Percentiles rank a stretch among this genome's conserved stretches.
Evolutionary conservation across 2,113 vertebrate genomes (phyloP).

Genomic region (Cepphus grylle): DNA sequence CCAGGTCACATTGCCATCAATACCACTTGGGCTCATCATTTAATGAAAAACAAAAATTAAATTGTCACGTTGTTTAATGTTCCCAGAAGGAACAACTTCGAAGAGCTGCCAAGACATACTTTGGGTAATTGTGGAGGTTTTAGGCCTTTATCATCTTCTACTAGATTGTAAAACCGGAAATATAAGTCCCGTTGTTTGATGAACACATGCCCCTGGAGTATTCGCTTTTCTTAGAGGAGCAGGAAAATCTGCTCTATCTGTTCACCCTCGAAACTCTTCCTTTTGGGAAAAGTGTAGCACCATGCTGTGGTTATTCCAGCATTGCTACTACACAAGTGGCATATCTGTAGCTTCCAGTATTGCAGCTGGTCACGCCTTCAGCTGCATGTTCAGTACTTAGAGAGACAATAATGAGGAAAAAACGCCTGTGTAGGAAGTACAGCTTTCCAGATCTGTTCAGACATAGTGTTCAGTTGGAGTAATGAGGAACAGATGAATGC

Average conservation of each 20-base stretch:
- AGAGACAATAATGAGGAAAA: constrained; percentile 14
- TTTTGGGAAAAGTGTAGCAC: not conserved
- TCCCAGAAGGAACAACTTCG: not conserved
- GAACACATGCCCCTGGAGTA: not conserved
- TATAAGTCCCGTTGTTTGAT: not conserved
- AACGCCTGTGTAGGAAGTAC: constrained; percentile 13
- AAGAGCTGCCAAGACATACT: not conserved
- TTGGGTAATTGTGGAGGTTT: not conserved
- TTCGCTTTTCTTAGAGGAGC: not conserved
- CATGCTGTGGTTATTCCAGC: not conserved
- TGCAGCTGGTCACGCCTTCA: not conserved
- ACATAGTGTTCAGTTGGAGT: not conserved
- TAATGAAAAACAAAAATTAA: not conserved
- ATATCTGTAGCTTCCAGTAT: not conserved
- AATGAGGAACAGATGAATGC: constrained; percentile 3
- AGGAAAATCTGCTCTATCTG: not conserved
- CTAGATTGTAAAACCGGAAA: not conserved
- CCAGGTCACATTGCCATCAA: not conserved
- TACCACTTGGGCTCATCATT: not conserved
- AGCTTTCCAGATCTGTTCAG: constrained; percentile 6
- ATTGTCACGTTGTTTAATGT: not conserved
- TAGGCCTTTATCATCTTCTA: not conserved
- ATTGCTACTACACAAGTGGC: accelerated
- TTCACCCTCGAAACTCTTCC: not conserved
- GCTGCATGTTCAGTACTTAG: not conserved